Evolutionary conservation across 2,888 invertebrate genomes (phyloP), one percentile per base, ranked within the genome.

Genomic region (Drosophila gaucha): DNA sequence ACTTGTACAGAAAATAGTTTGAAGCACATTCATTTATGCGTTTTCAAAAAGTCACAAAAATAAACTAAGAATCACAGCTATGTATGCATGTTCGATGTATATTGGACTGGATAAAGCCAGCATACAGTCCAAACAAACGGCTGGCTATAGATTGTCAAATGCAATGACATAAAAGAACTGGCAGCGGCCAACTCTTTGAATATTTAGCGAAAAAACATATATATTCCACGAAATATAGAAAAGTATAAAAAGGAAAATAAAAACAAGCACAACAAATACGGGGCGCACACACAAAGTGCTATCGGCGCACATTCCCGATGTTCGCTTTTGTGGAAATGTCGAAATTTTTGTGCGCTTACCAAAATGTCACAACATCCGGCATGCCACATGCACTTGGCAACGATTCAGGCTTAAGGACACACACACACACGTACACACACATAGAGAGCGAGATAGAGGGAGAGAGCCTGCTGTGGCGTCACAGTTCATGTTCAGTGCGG

Each of bases 311-410:
- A 72, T 72, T 67, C 67, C 41, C 59, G 35, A 64, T 49, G 72
- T 39, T 59, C 36, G 52, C 47, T 50, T 54, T 72, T 76, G 68
- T 67, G 51, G 54, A 83, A 83, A 79, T 73, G 83, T 59, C 58
- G 59, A 78, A 86, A 80, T 78, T 74, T 77, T 84, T 78, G 66
- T 67, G 62, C 72, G 67, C 82, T 84, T 78, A 74, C 62, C 65
- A 67, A 76, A 74, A 77, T 77, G 72, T 78, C 66, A 67, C 77
- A 66, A 84, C 78, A 84, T 86, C 86, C 87, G 82, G 73, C 64
- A 74, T 66, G 84, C 80, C 80, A 71, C 74, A 77, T 77, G 77
- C 75, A 78, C 67, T 76, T 77, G 78, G 75, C 73, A 76, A 46
- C 38, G 65, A 47, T 54, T 65, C 64, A 38, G 51, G 51, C 55